These are phyloP conservation scores for Pachyrhynchus sulphureomaculatus DNA, from an alignment of 1,140 invertebrate genomes.

Conservation along the genomic window DNA sequence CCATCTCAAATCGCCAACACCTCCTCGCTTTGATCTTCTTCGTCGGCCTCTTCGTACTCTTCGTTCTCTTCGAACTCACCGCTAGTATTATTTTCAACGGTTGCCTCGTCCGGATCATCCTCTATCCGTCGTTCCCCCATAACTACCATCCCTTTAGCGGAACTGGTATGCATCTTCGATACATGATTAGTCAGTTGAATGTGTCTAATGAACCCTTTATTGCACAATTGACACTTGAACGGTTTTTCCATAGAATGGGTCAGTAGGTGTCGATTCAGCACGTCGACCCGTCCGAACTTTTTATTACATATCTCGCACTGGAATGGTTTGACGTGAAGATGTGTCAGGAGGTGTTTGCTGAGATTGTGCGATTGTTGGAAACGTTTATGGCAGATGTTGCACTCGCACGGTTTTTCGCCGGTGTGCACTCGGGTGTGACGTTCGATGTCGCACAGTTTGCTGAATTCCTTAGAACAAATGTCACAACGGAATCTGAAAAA, in stretches of 20 bases:
- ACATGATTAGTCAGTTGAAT: slow-evolving; percentile 28
- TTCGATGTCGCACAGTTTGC: slow-evolving; percentile 46
- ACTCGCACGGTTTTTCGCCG: slow-evolving; percentile 66
- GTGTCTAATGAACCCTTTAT: slow-evolving; percentile 42
- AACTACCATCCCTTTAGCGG: background rate
- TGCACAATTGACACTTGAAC: slow-evolving; percentile 39
- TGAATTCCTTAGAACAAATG: slow-evolving; percentile 42
- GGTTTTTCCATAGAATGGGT: slow-evolving; percentile 45
- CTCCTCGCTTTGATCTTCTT: too few relatives aligned
- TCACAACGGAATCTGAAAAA: slow-evolving; percentile 36
- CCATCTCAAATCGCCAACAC: too few relatives aligned
- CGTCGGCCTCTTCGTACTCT: too few relatives aligned
- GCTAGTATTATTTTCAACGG: too few relatives aligned
- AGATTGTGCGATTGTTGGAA: slow-evolving; percentile 86
- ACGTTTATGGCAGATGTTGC: slow-evolving; percentile 71
- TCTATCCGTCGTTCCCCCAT: background rate
- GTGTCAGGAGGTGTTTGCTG: slow-evolving; percentile 79
- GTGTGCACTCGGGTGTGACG: slow-evolving; percentile 55
- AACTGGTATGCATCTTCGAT: slow-evolving; percentile 18
- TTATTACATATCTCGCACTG: slow-evolving; percentile 67
- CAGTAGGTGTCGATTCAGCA: slow-evolving; percentile 45
- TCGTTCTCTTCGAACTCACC: too few relatives aligned
- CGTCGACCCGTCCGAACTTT: slow-evolving; percentile 43
- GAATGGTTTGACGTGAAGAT: slow-evolving; percentile 79
- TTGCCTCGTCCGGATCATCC: too few relatives aligned